Conservation (phyloP, 2,888 invertebrate species). For the Notodonta dromedarius region DNA sequence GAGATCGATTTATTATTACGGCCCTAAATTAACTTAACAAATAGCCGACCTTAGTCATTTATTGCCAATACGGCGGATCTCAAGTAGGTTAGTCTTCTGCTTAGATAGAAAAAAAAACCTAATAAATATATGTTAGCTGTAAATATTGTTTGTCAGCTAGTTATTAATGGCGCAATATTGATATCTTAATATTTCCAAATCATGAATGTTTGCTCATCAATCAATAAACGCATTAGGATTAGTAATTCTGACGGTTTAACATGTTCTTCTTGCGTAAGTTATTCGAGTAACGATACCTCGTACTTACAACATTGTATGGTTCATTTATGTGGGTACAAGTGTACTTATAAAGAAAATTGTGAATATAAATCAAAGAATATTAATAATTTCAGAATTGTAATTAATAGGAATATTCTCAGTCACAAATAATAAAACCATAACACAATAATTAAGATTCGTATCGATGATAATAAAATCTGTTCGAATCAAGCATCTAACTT, state of each 20-base stretch:
- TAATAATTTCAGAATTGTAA: constrained; percentile 17
- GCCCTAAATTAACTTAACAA: too few species aligned
- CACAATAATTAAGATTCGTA: constrained; percentile 27
- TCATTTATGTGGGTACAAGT: background rate
- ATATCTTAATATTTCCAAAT: constrained; percentile 20
- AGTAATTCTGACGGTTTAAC: constrained; percentile 34
- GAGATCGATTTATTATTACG: too few species aligned
- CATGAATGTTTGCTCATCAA: constrained; percentile 30
- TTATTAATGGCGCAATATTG: constrained; percentile 21
- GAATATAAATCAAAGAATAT: constrained; percentile 27
- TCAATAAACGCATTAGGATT: constrained; percentile 31
- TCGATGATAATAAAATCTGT: constrained; percentile 14
- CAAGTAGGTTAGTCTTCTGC: background rate
- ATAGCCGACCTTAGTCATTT: too few species aligned
- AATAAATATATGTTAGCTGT: background rate
- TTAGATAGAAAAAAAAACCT: background rate
- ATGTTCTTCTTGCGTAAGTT: constrained; percentile 20
- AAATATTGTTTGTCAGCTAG: constrained; percentile 8
- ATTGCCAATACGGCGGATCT: too few species aligned
- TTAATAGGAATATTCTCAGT: constrained; percentile 17
- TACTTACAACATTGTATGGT: background rate
- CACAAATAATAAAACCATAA: constrained; percentile 29
- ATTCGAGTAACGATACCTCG: constrained; percentile 1
- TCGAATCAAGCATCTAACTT: constrained; percentile 16
- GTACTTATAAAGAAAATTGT: too few species aligned